Conservation (phyloP, 35 echinoderm and acorn worm genomes). For the Acanthaster planci region DNA sequence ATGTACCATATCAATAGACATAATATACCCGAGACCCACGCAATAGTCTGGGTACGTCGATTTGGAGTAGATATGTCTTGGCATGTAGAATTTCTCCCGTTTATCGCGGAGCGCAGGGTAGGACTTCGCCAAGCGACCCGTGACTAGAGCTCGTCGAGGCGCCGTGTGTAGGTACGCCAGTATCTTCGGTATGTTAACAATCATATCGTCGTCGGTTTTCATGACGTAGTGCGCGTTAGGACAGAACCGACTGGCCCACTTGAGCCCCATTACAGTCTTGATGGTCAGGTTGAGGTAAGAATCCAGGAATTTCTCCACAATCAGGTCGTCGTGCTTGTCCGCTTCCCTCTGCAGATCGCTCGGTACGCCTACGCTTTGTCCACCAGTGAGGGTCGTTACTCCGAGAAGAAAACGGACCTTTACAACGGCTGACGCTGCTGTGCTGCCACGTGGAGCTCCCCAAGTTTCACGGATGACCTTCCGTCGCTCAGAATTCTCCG, state of each 20-base stretch:
- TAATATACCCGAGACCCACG: constrained; percentile 67
- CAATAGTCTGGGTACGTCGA: constrained; percentile 71
- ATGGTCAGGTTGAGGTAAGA: constrained; percentile 84
- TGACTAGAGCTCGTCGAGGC: constrained; percentile 33
- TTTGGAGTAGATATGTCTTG: constrained; percentile 21
- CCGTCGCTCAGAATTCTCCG: constrained; percentile 28
- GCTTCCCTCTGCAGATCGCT: constrained; percentile 26
- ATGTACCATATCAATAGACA: constrained; percentile 70
- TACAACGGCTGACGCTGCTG: not conserved
- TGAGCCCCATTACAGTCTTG: constrained; percentile 88
- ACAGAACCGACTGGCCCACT: constrained; percentile 79
- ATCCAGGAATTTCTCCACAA: constrained; percentile 83
- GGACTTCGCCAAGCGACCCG: constrained; percentile 43
- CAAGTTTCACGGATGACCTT: constrained; percentile 44
- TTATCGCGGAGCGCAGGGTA: constrained; percentile 45
- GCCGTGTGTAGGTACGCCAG: constrained; percentile 42
- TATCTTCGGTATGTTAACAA: constrained; percentile 47
- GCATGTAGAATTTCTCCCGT: constrained; percentile 75
- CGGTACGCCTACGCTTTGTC: not conserved
- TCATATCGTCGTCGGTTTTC: constrained; percentile 93
- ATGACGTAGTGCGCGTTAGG: constrained; percentile 72
- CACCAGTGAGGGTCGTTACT: not conserved
- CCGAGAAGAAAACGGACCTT: constrained; percentile 40
- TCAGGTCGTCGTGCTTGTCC: constrained; percentile 57
- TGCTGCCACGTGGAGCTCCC: constrained; percentile 14